Percentiles rank a stretch among this genome's conserved stretches.
Evolutionary conservation across 1,140 invertebrate genomes (phyloP).

Genomic region (Hypsibius dujardini): DNA sequence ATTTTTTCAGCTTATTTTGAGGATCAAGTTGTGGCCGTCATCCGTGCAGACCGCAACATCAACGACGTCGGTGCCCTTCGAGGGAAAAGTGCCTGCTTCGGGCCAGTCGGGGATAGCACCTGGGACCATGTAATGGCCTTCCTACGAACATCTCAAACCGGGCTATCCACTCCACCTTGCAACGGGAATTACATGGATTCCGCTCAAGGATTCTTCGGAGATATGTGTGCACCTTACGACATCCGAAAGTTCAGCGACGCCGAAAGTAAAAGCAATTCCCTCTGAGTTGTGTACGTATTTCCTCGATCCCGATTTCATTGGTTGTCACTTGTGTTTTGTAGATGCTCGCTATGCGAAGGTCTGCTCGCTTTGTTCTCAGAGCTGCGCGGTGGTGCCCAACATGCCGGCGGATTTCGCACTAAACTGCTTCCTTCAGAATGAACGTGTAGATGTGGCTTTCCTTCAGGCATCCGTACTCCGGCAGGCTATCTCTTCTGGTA

Average conservation of each 20-base stretch:
- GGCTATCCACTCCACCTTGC: neutral
- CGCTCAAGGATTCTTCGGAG: neutral
- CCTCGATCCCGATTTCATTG: neutral
- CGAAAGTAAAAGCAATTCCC: too few species aligned
- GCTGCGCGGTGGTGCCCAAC: neutral
- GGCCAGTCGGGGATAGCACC: neutral
- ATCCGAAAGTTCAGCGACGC: neutral
- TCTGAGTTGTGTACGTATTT: too few species aligned
- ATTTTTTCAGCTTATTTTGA: neutral
- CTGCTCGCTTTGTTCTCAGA: neutral
- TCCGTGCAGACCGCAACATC: neutral
- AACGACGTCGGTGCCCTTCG: neutral
- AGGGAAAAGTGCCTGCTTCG: constrained; percentile 4
- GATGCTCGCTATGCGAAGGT: neutral
- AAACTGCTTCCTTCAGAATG: constrained; percentile 1
- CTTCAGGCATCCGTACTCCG: neutral
- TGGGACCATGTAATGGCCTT: neutral
- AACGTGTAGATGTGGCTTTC: neutral
- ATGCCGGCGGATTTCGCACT: neutral
- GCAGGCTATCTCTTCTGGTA: too few species aligned
- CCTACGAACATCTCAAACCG: neutral
- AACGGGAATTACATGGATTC: constrained; percentile 5
- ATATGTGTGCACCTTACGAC: constrained; percentile 14
- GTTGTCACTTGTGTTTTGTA: neutral
- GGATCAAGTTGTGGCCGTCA: neutral